Conservation (phyloP, 1,140 invertebrate species). For the Gryon sp. region DNA sequence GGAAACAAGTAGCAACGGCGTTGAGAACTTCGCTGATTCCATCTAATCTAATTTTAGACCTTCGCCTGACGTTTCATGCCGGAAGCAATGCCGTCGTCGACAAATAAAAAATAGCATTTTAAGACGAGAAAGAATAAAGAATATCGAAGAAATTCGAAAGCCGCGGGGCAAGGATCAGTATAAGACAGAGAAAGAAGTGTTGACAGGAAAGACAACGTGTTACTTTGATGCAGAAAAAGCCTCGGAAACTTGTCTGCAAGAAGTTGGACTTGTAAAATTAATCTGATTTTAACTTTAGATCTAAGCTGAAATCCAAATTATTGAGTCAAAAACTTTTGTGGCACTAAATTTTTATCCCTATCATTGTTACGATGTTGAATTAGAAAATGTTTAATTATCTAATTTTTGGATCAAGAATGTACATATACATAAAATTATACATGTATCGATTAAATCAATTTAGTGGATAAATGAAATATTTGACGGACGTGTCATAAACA, state of each 20-base stretch:
- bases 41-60: conserved; percentile 68
- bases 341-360: too few relatives aligned
- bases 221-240: conserved; percentile 39
- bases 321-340: too few relatives aligned
- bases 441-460: too few relatives aligned
- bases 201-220: conserved; percentile 34
- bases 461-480: too few relatives aligned
- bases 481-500: too few relatives aligned
- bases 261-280: conserved; percentile 70
- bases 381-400: too few relatives aligned
- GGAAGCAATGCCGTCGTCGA: conserved; percentile 40
- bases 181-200: conserved; percentile 19
- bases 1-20: conserved; percentile 10
- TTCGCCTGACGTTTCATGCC: conserved; percentile 57
- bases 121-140: conserved; percentile 37
- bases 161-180: conserved; percentile 13
- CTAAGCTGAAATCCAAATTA: too few relatives aligned
- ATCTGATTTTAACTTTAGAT: conserved; percentile 65
- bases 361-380: too few relatives aligned
- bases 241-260: conserved; percentile 11
- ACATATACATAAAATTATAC: too few relatives aligned
- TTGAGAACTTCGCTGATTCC: conserved; percentile 60
- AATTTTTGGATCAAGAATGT: too few relatives aligned
- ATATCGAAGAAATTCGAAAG: conserved; percentile 47
- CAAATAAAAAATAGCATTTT: conserved; percentile 49